phyloP scores from a whole-genome alignment of 1,140 invertebrate species.

The Zaprionus gabonicus region DNA sequence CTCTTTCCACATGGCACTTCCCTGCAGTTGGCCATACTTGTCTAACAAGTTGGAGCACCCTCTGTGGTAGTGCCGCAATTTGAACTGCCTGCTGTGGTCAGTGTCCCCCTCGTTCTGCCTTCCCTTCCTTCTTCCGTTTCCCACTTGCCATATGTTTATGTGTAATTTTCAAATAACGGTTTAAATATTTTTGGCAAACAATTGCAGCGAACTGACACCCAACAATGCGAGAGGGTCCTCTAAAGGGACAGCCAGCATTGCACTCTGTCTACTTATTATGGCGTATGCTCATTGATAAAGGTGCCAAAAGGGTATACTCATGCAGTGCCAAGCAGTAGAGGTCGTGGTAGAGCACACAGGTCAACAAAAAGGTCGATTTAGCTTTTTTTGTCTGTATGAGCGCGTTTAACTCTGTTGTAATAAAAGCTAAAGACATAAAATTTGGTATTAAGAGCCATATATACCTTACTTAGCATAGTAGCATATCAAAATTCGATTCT shows the following conservation, averaged over 20 bases:
- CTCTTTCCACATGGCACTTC: background rate
- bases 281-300: background rate
- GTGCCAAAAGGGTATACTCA: background rate
- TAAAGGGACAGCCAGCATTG: background rate
- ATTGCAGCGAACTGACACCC: constrained; percentile 45
- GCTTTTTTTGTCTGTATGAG: background rate
- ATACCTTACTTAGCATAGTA: background rate
- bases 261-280: background rate
- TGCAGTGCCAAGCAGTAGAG: background rate
- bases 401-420: background rate
- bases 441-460: background rate
- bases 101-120: background rate
- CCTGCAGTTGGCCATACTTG: background rate
- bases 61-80: background rate
- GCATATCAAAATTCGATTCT: rapidly evolving
- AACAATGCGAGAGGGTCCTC: background rate
- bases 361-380: background rate
- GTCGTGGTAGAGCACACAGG: background rate
- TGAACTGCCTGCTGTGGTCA: constrained; percentile 48
- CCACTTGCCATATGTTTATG: constrained; percentile 72
- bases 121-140: background rate
- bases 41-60: background rate
- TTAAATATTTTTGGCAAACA: constrained; percentile 82
- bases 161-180: constrained; percentile 80
- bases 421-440: background rate